Evolutionary conservation across 2,888 invertebrate genomes (phyloP).

Genomic region (Thalpophila matura): DNA sequence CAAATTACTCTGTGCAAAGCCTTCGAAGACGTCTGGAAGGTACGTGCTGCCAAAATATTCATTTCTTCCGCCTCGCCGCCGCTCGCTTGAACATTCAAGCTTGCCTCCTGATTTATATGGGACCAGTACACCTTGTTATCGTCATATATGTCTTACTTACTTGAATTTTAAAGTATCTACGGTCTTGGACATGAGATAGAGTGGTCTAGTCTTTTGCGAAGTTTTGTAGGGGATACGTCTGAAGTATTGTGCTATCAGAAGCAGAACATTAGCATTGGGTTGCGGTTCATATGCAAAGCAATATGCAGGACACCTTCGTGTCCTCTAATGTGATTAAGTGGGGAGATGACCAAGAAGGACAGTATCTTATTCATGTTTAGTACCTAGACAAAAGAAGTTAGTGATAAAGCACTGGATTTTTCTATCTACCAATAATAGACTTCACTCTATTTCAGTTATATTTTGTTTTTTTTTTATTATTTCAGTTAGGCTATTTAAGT

Average conservation of each 20-base stretch:
- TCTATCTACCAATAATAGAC: no score
- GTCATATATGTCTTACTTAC: constrained; percentile 52
- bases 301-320: no score
- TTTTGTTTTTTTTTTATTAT: no score
- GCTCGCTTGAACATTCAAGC: constrained; percentile 61
- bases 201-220: constrained; percentile 28
- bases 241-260: not conserved
- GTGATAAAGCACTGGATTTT: no score
- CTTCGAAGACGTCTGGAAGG: constrained; percentile 69
- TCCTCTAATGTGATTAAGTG: no score
- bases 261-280: not conserved
- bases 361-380: no score
- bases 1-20: constrained; percentile 40
- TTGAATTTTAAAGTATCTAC: constrained; percentile 16
- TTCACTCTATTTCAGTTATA: no score
- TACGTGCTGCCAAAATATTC: constrained; percentile 81
- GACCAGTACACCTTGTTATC: constrained; percentile 46
- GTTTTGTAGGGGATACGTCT: not conserved
- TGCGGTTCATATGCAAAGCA: not conserved
- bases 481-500: no score
- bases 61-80: constrained; percentile 76
- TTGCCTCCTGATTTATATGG: constrained; percentile 61
- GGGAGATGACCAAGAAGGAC: no score
- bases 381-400: no score
- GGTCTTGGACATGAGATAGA: constrained; percentile 26